These are phyloP conservation scores for Chionomys nivalis DNA, from an alignment of 2,113 vertebrate genomes.

Conservation along the genomic window DNA sequence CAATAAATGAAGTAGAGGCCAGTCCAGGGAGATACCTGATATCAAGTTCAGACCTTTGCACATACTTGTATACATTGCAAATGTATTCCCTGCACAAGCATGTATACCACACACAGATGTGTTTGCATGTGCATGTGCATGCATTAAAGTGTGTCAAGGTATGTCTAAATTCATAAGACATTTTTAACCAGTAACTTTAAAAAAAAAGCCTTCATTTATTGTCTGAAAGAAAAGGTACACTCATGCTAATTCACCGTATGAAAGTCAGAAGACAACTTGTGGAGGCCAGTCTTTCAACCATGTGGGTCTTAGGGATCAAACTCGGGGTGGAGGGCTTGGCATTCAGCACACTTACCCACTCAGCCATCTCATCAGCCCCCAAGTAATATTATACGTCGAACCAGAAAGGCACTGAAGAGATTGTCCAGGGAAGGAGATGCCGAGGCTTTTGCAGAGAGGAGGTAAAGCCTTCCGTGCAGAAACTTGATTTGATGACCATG, in stretches of 20 bases:
- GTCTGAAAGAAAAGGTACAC: neutral
- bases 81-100: neutral
- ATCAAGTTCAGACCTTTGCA: neutral
- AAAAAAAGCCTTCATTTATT: neutral
- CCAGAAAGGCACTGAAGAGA: slow-evolving; percentile 13
- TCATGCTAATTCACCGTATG: neutral
- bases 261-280: neutral
- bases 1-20: neutral
- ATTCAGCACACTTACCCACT: neutral
- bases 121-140: too few species aligned
- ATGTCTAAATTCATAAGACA: neutral
- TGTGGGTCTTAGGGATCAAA: neutral
- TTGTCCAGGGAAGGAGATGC: neutral
- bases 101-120: neutral
- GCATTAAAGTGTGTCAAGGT: neutral
- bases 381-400: slow-evolving; percentile 15
- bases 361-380: neutral
- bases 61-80: neutral
- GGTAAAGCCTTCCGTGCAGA: neutral
- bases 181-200: neutral
- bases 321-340: neutral
- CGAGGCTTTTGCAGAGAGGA: neutral
- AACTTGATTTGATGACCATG: neutral
- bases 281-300: neutral
- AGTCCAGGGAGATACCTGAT: neutral